Base-by-base conservation (phyloP, 2,797 vertebrate genomes). In the Girardinus metallicus region DNA sequence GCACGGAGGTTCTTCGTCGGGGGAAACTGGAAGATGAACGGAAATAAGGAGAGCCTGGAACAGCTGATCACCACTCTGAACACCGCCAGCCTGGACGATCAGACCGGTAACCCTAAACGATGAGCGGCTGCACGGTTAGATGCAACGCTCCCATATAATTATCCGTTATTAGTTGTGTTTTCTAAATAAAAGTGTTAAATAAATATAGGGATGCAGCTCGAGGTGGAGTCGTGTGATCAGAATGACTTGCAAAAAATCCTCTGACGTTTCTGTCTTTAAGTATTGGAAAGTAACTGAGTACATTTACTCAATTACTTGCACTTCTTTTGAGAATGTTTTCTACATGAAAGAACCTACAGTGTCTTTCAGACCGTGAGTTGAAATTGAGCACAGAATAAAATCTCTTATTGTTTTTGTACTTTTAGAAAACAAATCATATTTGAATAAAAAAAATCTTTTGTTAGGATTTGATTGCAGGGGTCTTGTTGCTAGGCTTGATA, bases 11-110 rank as follows among this genome's bases (percentile, higher is more conserved):
- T 98, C 90, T 98, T 98, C 93, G 97, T 98, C 0, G 97, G 97
- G 36, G 97, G 97, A 1, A 98, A 98, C 93, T 98, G 97, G 97
- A 98, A 98, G 92, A 97, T 98, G 97, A 98, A 98, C 74, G 97
- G 97, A 8, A 94, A 92, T 78, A 97, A 96, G 95, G 95, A 96
- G 83, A 96, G 88, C 71, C 91, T 98, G 43, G 95, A 91, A 51
- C 96, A 96, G 26, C 96, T 98, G 74, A 96, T 97, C 82, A 84
- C 78, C 36, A 95, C 91, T 9, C 93, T 98, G 83, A 98, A 98
- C 84, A 88, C 90, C 31, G 96, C 95, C 84, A 95, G 95, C 88
- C 86, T 98, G 90, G 92, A 96, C 34, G 94, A 96, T 5, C 94
- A 97, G 79, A 96, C 96, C 74, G 83, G 83, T 84, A 84, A 78